A percentile compares a stretch with the other conserved stretches of the same genome.
Conservation (phyloP, 1,140 invertebrate genomes). For the Calliopsis andreniformis region DNA sequence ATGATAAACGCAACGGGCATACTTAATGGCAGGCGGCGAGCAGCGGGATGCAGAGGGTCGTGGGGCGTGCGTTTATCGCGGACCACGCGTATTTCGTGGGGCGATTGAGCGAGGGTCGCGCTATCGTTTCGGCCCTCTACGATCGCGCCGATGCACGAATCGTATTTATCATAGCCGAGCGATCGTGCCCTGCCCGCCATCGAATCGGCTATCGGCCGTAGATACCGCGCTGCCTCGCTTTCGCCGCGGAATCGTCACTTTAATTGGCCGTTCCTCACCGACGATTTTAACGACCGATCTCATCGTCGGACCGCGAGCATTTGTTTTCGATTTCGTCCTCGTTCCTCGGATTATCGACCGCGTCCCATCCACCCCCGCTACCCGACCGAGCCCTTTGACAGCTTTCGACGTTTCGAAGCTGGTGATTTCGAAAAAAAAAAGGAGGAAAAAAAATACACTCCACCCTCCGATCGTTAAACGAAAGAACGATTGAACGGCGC, state of each 20-base stretch:
- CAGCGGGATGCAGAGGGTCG: background rate
- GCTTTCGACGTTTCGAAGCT: no score
- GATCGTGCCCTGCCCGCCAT: slow-evolving; percentile 40
- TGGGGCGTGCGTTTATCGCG: slow-evolving; percentile 26
- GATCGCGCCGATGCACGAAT: slow-evolving; percentile 51
- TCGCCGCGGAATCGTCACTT: slow-evolving; percentile 54
- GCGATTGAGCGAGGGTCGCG: slow-evolving; percentile 15
- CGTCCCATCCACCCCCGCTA: background rate
- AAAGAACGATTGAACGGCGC: background rate
- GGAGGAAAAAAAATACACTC: no score
- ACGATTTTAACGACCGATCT: slow-evolving; percentile 63
- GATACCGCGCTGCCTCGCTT: slow-evolving; percentile 35
- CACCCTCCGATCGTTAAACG: background rate
- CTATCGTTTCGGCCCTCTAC: slow-evolving; percentile 50
- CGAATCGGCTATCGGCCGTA: slow-evolving; percentile 49
- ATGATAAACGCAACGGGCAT: slow-evolving; percentile 64
- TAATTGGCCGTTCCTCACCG: slow-evolving; percentile 65
- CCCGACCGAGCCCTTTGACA: background rate
- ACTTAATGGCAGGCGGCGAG: slow-evolving; percentile 55
- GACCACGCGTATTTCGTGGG: slow-evolving; percentile 13
- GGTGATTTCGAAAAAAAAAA: no score
- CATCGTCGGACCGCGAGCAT: slow-evolving; percentile 31
- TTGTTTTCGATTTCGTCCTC: slow-evolving; percentile 57
- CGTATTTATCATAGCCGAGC: slow-evolving; percentile 64
- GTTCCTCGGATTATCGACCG: slow-evolving; percentile 51